Conservation (phyloP, 2,113 vertebrate genomes). For the Bostrychus sinensis region DNA sequence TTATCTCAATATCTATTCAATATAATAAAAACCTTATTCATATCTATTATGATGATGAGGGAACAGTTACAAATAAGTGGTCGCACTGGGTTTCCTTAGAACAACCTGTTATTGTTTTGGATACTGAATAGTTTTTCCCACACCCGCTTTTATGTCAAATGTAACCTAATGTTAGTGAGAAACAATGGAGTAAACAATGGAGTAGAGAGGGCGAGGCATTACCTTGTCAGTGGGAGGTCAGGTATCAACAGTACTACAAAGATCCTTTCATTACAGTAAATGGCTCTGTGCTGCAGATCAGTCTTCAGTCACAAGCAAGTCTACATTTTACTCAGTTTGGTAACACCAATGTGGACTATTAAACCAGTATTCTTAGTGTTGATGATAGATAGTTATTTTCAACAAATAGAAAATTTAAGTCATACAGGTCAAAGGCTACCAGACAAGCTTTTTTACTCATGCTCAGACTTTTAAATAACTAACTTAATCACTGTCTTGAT, state of each 20-base stretch:
- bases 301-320: background rate
- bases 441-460: no score
- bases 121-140: background rate
- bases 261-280: background rate
- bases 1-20: no score
- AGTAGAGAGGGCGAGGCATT: conserved; percentile 16
- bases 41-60: no score
- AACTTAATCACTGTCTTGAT: no score
- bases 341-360: no score
- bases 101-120: background rate
- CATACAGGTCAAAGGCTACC: no score
- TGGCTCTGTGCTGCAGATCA: background rate
- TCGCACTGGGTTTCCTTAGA: background rate
- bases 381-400: no score
- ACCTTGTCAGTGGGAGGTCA: conserved; percentile 16
- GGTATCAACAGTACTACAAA: conserved; percentile 13
- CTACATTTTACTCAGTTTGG: no score
- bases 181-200: conserved; percentile 11
- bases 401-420: no score
- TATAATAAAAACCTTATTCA: no score
- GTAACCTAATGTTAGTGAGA: background rate
- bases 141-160: conserved; percentile 7
- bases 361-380: no score
- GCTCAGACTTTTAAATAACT: no score
- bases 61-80: background rate